Base-by-base conservation (phyloP, 2,888 invertebrate species). In the Drosophila merina region DNA sequence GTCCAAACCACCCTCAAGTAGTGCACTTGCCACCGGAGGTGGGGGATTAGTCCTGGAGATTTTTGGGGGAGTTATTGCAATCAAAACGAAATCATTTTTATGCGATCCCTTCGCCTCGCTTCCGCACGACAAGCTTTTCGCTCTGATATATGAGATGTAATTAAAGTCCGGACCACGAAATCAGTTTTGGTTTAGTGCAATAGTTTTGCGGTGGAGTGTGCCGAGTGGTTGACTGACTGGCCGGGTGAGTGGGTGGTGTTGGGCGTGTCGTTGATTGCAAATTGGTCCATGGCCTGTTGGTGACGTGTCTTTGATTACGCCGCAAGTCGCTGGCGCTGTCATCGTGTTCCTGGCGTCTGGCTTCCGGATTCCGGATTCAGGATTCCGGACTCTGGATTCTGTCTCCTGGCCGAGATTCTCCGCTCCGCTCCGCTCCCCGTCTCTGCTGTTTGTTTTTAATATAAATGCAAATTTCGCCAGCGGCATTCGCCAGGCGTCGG, bases 111-210 rank as follows among this genome's bases (percentile, higher is more conserved):
- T 38, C 59, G 57, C 64, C 42, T 31, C 2, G 51, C 52, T 52
- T 66, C 67, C 45, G 67, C 64, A 52, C 52, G 67, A 67, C 45
- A 40, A 47, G 67, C 51, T 40, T 28, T 40, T 42, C 28, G 75
- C 62, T 57, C 80, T 90, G 91, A 90, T 90, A 90, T 90, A 90
- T 90, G 91, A 90, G 89, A 80, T 88, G 87, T 90, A 90, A 90
- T 90, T 90, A 90, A 90, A 88, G 87, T 85, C 81, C 79, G 79
- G 75, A 60, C 88, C 86, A 74, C 79, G 47, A 62, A 70, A 87
- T 89, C 89, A 85, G 86, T 84, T 83, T 84, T 72, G 72, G 72
- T 55, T 71, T 71, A 71, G 84, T 75, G 89, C 84, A 69, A 84
- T 79, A 80, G 77, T 74, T 69, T 48, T 33, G 33, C 33, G 36